phyloP scores from a whole-genome alignment of 2,797 vertebrate species.

The Picus viridis region DNA sequence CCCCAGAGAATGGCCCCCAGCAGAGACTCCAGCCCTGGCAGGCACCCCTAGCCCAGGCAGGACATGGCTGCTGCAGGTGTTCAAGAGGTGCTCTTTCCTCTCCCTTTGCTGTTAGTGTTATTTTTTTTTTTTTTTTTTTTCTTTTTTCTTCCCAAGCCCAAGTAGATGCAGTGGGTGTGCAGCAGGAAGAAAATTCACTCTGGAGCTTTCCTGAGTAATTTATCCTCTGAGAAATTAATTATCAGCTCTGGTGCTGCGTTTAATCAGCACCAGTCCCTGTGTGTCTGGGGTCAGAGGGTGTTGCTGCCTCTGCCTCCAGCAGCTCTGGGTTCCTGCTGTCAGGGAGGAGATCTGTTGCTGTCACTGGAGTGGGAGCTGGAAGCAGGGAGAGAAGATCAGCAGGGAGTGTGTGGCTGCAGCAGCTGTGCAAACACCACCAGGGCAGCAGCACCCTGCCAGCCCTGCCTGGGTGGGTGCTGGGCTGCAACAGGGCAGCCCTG shows the following conservation, averaged over 20 bases:
- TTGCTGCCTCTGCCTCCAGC: not conserved
- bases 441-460: not conserved
- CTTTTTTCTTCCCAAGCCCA: not conserved
- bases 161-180: fast-evolving
- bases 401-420: fast-evolving
- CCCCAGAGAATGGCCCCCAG: not conserved
- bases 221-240: conserved; percentile 65
- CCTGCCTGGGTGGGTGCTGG: not conserved
- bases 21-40: not conserved
- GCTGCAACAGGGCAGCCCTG: not conserved
- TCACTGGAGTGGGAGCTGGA: not conserved
- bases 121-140: too few relatives aligned
- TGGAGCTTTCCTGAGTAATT: conserved; percentile 46
- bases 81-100: not conserved
- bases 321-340: not conserved
- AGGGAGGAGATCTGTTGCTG: not conserved
- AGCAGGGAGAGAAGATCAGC: not conserved
- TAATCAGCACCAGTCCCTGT: conserved; percentile 24
- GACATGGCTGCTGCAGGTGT: fast-evolving
- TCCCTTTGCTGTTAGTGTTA: not conserved
- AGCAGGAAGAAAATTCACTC: conserved; percentile 10
- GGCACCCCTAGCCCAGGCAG: not conserved
- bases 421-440: conserved; percentile 17
- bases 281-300: not conserved
- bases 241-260: not conserved